These are phyloP conservation scores for Amphimallon solstitiale DNA, from an alignment of 2,888 invertebrate species.

Conservation along the genomic window DNA sequence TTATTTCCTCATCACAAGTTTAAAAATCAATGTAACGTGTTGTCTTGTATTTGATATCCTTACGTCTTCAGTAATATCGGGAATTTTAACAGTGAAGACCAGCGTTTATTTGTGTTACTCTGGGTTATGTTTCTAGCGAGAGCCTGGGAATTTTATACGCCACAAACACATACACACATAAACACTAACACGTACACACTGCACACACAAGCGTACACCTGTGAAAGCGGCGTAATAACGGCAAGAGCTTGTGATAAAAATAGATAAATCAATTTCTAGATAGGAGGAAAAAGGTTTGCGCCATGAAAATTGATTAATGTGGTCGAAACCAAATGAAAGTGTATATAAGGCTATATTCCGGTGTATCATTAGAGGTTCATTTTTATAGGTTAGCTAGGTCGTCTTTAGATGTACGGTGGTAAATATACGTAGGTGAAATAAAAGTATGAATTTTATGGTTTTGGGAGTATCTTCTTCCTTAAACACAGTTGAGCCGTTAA, in stretches of 20 bases:
- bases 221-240: constrained; percentile 4
- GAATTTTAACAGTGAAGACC: background rate
- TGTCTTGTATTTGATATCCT: too few relatives aligned
- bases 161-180: background rate
- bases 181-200: background rate
- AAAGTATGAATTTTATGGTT: too few relatives aligned
- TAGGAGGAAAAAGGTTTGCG: constrained; percentile 1
- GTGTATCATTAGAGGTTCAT: background rate
- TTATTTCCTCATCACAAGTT: too few relatives aligned
- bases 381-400: too few relatives aligned
- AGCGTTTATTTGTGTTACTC: background rate
- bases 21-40: too few relatives aligned
- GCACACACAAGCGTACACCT: constrained; percentile 1
- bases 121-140: background rate
- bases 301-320: constrained; percentile 4
- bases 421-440: too few relatives aligned
- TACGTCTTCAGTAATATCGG: too few relatives aligned
- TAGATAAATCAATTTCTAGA: constrained; percentile 23
- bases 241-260: constrained; percentile 12
- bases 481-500: too few relatives aligned
- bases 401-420: too few relatives aligned
- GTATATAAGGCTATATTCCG: background rate
- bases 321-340: background rate
- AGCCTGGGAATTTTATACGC: constrained; percentile 4
- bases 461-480: too few relatives aligned